Evolutionary conservation across 2,113 vertebrate genomes (phyloP), one percentile per base, ranked within the genome.

Genomic region (Falco punctatus): DNA sequence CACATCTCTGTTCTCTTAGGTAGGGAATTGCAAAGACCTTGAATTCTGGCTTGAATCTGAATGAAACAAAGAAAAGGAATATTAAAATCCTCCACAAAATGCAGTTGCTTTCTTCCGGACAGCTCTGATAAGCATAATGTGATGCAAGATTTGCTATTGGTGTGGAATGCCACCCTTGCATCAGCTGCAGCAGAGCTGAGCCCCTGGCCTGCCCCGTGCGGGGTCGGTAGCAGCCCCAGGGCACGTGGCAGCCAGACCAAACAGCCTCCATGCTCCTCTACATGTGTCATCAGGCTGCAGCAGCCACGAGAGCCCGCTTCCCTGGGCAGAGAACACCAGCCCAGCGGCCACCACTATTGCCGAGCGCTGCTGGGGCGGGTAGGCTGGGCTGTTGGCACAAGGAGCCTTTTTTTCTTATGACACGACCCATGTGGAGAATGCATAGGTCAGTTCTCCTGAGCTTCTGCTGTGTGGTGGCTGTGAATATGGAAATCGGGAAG

Each of bases 391-490:
- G 15, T 3, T 40, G 44, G 2, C 20, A 14, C 40, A 28, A n/a
- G 30, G 15, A 49, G 12, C 19, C 30, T 61, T 48, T 65, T 65
- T 69, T 72, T 23, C 48, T 44, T 4, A 5, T 4, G 19, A 4
- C 11, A 4, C 4, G n/a, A 10, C 18, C 8, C 17, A 9, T 3
- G 4, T 26, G 15, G 10, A 13, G 69, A 58, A 16, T 0, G 1
- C 33, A 21, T 5, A 5, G 48, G 61, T 61, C 26, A 22, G 9
- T 48, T 57, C 40, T 64, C 13, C 38, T 11, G 59, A 26, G 46
- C 13, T 26, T 61, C 61, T 74, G 46, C 42, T 0, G 2, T 3
- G 3, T 32, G 49, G 17, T 52, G 69, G 14, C n/a, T 44, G 13
- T 10, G 21, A 21, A 38, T 6, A 0, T 1, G 40, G 81, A 7